A percentile compares a stretch with the other conserved stretches of the same genome.
These are phyloP conservation scores for Aculops lycopersici DNA, from an alignment of 1,140 invertebrate species.

Conservation along the genomic window DNA sequence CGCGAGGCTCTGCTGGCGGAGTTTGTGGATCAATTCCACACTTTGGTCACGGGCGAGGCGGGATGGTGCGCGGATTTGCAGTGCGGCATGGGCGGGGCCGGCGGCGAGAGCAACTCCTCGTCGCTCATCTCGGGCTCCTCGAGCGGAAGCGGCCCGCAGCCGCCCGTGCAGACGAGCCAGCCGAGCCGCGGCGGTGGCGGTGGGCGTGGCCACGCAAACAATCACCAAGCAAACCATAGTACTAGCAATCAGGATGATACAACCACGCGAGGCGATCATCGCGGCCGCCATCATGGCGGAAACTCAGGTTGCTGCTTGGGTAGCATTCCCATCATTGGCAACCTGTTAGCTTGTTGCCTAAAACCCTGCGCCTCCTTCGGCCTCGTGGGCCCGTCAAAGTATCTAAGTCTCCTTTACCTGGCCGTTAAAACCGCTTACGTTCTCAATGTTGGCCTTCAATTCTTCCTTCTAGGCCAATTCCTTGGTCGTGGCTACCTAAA, in stretches of 20 bases:
- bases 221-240: too few species aligned
- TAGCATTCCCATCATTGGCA: slow-evolving; percentile 5
- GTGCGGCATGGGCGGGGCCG: too few species aligned
- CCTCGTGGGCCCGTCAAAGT: slow-evolving; percentile 16
- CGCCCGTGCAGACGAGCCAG: too few species aligned
- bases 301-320: slow-evolving; percentile 3
- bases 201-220: too few species aligned
- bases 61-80: slow-evolving; percentile 15
- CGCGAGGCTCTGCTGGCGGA: slow-evolving; percentile 15
- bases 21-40: slow-evolving; percentile 17
- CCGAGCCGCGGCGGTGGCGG: too few species aligned
- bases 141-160: too few species aligned
- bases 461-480: slow-evolving; percentile 18
- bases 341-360: slow-evolving; percentile 11
- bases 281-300: too few species aligned
- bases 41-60: slow-evolving; percentile 14
- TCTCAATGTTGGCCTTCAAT: slow-evolving; percentile 17
- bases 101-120: too few species aligned
- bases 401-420: slow-evolving; percentile 17
- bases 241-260: too few species aligned
- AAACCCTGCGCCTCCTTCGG: too few species aligned
- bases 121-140: too few species aligned
- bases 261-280: too few species aligned
- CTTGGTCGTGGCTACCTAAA: slow-evolving; percentile 15
- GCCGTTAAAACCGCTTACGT: slow-evolving; percentile 18